Base-by-base conservation (phyloP, 2,888 invertebrate species). In the Trissoscelio sp. region DNA sequence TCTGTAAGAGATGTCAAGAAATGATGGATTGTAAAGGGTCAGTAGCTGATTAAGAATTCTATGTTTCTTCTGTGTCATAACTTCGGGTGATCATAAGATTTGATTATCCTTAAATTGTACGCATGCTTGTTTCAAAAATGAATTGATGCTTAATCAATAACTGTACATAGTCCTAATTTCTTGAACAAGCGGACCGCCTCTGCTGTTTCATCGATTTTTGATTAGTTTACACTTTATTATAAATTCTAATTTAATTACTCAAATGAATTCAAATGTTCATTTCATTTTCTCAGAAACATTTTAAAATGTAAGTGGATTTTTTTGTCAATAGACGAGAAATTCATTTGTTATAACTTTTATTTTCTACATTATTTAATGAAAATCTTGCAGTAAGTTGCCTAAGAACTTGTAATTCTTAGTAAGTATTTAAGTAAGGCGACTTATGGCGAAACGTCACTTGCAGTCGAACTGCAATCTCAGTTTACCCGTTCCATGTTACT, bases 11-110 rank as follows among this genome's bases (percentile, higher is more conserved):
- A 1, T 37, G 57, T 57, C 37, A 57, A 57, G 14, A 57, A 57
- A 39, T 57, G 55, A 55, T 55, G 55, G 34, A 55, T 55, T 4
- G n/a, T 11, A 12, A 14, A 14, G 34, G 55, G 53, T 53, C 16
- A 31, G 31, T 53, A 20, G 31, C 53, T 53, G 53, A 53, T 53
- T 55, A 55, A 18, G 55, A 55, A 55, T 34, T 53, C 34, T 39
- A 2, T 39, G 6, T 14, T 39, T 39, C n/a, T 14, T 39, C 9
- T n/a, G 14, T 2, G 3, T 12, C 39, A 6, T 39, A 12, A 12
- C n/a, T 3, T 39, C 12, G 12, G 39, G 39, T 39, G 14, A 39
- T 39, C 14, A 2, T 12, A 3, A 39, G 39, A 39, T 39, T 39
- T 39, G 39, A 39, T 39, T 12, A 39, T 2, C 39, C 3, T 39